Evolutionary conservation across 2,797 vertebrate genomes (phyloP).

Genomic region (Ispidina picta): DNA sequence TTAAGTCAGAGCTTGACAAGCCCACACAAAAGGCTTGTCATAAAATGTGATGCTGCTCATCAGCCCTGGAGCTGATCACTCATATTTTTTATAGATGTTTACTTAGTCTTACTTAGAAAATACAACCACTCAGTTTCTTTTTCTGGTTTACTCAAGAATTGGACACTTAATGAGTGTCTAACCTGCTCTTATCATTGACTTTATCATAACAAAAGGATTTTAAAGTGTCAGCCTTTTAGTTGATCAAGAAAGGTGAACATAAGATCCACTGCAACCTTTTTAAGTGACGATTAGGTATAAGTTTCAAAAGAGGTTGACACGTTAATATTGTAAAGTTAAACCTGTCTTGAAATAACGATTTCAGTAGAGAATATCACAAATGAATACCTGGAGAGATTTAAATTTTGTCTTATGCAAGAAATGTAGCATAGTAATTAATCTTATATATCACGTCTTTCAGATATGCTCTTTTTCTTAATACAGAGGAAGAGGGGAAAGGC

Average conservation of each 20-base stretch:
- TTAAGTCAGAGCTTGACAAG: background rate
- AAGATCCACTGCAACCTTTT: background rate
- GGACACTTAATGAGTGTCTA: background rate
- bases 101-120: slow-evolving; percentile 29
- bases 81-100: slow-evolving; percentile 9
- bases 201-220: background rate
- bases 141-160: background rate
- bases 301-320: background rate
- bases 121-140: background rate
- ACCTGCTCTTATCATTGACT: background rate
- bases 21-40: background rate
- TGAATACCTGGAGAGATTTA: background rate
- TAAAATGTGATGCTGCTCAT: background rate
- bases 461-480: background rate
- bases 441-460: background rate
- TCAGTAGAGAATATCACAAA: background rate
- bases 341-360: background rate
- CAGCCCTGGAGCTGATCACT: background rate
- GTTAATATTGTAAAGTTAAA: background rate
- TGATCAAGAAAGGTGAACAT: background rate
- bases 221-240: background rate
- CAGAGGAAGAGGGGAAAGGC: background rate
- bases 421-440: background rate
- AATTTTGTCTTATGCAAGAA: background rate
- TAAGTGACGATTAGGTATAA: background rate